Evolutionary conservation across 2,113 vertebrate species (phyloP).

Genomic region (Nesogale talazaci): DNA sequence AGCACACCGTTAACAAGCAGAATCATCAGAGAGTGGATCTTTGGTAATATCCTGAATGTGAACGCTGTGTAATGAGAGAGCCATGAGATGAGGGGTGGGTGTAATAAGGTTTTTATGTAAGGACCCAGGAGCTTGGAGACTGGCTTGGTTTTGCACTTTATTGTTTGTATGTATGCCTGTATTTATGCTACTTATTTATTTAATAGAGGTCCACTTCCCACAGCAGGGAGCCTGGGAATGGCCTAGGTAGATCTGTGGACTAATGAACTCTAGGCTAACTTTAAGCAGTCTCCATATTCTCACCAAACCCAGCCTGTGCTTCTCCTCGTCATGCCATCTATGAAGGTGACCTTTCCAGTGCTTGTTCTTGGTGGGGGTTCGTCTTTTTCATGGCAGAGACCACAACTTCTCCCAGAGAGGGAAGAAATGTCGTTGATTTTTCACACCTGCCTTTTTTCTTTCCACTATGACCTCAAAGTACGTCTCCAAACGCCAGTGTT

Average conservation of each 20-base stretch:
- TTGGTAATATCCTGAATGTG: neutral
- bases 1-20: neutral
- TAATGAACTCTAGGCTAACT: rapidly evolving
- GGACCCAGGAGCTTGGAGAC: neutral
- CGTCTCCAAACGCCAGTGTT: rapidly evolving
- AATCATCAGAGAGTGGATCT: neutral
- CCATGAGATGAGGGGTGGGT: no score
- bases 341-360: no score
- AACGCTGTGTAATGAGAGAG: no score
- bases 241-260: rapidly evolving
- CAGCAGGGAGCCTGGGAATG: no score
- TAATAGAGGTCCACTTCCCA: neutral
- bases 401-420: neutral
- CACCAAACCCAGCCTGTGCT: neutral
- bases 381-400: neutral
- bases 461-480: rapidly evolving
- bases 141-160: neutral
- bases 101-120: neutral
- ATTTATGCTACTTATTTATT: neutral
- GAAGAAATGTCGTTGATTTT: rapidly evolving
- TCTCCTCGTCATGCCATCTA: rapidly evolving
- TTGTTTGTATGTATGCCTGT: no score
- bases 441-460: neutral
- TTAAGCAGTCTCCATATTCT: rapidly evolving
- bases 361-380: neutral